phyloP scores from a whole-genome alignment of 2,113 vertebrate species.

The Eubucco bourcierii region DNA sequence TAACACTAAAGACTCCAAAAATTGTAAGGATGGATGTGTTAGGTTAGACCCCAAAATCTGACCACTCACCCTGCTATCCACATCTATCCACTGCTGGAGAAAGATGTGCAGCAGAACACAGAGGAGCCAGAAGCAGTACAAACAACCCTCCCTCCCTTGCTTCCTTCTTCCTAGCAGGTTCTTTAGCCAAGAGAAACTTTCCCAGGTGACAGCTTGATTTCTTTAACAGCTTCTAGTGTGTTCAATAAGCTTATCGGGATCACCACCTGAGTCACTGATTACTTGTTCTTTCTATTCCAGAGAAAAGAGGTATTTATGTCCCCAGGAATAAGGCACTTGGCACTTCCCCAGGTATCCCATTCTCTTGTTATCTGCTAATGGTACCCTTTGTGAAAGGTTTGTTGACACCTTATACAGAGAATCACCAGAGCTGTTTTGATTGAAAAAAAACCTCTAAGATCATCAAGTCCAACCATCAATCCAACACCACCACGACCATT shows the following conservation, averaged over 20 bases:
- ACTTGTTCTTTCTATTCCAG: not conserved
- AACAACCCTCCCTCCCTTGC: not conserved
- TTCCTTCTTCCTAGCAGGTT: not conserved
- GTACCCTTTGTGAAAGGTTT: not conserved
- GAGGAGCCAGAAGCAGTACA: not conserved
- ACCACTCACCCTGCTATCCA: not conserved
- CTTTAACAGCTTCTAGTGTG: not conserved
- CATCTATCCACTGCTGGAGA: not conserved
- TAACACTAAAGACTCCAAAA: not conserved
- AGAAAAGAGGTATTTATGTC: not conserved
- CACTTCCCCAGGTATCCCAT: not conserved
- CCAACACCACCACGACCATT: too few species aligned
- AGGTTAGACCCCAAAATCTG: not conserved
- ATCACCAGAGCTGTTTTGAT: too few species aligned
- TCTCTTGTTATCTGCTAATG: not conserved
- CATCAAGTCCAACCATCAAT: too few species aligned
- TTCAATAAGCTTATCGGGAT: not conserved
- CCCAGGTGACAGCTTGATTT: not conserved
- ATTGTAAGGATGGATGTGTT: not conserved
- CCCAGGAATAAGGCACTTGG: not conserved
- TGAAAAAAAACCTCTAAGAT: too few species aligned
- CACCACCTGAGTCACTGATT: not conserved
- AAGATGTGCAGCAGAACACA: not conserved
- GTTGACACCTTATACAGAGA: fast-evolving
- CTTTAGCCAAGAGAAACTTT: not conserved